These are phyloP conservation scores for Drosophila niveifrons DNA, from an alignment of 2,888 invertebrate species.

Conservation along the genomic window DNA sequence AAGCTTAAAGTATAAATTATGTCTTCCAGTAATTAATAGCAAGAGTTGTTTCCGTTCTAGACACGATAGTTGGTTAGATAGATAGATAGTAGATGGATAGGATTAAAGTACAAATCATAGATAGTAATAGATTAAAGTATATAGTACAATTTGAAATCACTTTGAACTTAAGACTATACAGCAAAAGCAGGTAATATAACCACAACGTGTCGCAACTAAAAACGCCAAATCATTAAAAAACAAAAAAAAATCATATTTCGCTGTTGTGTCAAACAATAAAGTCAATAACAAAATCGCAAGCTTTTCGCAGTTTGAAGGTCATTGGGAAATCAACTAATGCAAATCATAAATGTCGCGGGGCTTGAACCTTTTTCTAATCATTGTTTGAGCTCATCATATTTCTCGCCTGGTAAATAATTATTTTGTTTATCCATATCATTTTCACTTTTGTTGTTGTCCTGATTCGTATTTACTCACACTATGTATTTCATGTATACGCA, in stretches of 20 bases:
- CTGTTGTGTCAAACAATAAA: constrained; percentile 8
- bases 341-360: constrained; percentile 19
- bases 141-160: constrained; percentile 78
- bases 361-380: constrained; percentile 17
- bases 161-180: constrained; percentile 63
- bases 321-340: constrained; percentile 12
- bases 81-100: constrained; percentile 33
- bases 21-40: constrained; percentile 73
- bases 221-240: constrained; percentile 29
- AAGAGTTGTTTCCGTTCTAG: constrained; percentile 35
- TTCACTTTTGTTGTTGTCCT: constrained; percentile 15
- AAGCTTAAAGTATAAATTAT: constrained; percentile 68
- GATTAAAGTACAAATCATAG: constrained; percentile 63
- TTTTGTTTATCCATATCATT: constrained; percentile 15
- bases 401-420: constrained; percentile 27
- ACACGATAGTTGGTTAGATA: constrained; percentile 40
- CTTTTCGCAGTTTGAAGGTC: constrained; percentile 34
- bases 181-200: constrained; percentile 60
- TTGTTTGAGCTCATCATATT: constrained; percentile 38
- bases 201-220: constrained; percentile 45
- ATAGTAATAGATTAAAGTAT: constrained; percentile 45
- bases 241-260: constrained; percentile 10
- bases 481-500: constrained; percentile 2
- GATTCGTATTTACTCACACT: constrained; percentile 17
- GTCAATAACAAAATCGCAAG: constrained; percentile 35